Base-by-base conservation (phyloP, 2,797 vertebrate genomes). In the Thaleichthys pacificus region DNA sequence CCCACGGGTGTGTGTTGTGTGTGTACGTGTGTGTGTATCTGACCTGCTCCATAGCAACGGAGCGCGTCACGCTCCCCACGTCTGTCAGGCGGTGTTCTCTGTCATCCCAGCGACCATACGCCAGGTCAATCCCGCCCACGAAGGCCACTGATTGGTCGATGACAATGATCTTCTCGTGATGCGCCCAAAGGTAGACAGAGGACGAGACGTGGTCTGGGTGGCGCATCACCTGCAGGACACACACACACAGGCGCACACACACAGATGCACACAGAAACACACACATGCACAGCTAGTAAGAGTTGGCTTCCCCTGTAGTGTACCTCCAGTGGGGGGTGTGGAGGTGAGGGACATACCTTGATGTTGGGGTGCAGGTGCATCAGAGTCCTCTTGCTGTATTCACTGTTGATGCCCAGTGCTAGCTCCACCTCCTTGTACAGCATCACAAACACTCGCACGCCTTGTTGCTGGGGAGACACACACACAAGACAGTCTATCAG, bases 151-250 rank as follows among this genome's bases (percentile, higher is more conserved):
- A 97, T 78, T 99, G 98, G 89, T 99, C 98, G 0, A 99, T 82
- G 0, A 98, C 88, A 0, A 99, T 87, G 0, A 98, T 91, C 81
- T 99, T 99, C 91, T 99, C 98, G 0, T 99, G 98, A 77, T 99
- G 98, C 35, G 98, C 97, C 98, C 98, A 99, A 69, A 99, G 92
- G 72, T 99, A 99, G 4, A 99, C 96, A 0, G 93, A 94, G 51
- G 98, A 99, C 0, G 97, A 98, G 38, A 99, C 96, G 0, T 99
- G 98, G 82, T 99, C 98, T 0, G 98, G 98, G 72, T 99, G 97
- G 30, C 98, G 94, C 96, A 99, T 98, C 85, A 99, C 97, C 98
- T 99, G 78, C 0, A 32, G 38, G n/a, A 32, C 3, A 30, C 32
- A 68, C 30, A 19, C 49, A 15, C 17, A 49, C 26, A 47, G 1